Evolutionary conservation across 2,888 invertebrate species (phyloP).

Genomic region (Uropetala carovei): DNA sequence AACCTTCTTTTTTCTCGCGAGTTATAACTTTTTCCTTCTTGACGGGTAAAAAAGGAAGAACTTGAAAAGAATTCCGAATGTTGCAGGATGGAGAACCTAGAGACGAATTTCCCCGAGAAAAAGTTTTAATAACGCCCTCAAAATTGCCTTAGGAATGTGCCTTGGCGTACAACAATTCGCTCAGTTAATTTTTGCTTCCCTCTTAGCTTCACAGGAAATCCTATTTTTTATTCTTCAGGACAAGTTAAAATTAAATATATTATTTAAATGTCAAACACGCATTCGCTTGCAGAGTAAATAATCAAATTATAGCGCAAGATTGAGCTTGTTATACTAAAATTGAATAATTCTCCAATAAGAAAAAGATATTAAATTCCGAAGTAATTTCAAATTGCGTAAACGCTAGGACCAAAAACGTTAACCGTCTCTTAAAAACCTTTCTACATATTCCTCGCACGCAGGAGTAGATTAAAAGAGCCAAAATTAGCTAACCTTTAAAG

Average conservation of each 20-base stretch:
- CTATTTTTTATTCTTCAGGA: not conserved
- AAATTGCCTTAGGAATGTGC: constrained; percentile 54
- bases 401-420: no score
- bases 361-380: no score
- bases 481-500: no score
- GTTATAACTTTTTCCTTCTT: not conserved
- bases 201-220: not conserved
- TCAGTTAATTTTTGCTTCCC: not conserved
- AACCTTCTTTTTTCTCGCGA: not conserved
- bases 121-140: constrained; percentile 49
- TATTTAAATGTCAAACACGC: not conserved
- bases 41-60: not conserved
- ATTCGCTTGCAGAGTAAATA: no score
- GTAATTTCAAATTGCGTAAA: no score
- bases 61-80: not conserved
- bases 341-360: no score
- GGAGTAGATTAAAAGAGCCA: no score
- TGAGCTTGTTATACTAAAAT: no score
- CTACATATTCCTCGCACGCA: no score
- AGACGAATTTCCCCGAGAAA: not conserved
- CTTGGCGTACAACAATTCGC: not conserved
- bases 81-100: not conserved
- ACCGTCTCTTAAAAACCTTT: no score
- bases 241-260: not conserved
- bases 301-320: no score